A percentile compares a stretch with the other conserved stretches of the same genome.
phyloP scores from a whole-genome alignment of 23 tunicate genomes.

The Trididemnum clinides region DNA sequence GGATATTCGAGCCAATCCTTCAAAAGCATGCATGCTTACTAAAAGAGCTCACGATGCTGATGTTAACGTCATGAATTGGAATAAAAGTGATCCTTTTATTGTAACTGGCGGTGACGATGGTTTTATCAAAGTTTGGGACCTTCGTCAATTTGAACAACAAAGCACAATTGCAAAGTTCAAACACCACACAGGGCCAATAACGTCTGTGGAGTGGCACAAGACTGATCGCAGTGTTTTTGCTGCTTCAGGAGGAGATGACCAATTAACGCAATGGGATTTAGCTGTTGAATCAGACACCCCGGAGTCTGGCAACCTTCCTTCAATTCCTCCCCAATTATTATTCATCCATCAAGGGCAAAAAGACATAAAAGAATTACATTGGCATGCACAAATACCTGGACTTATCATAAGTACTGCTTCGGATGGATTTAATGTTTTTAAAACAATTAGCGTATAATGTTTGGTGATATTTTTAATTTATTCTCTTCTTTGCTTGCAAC shows the following conservation, averaged over 20 bases:
- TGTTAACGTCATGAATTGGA: slow-evolving; percentile 98
- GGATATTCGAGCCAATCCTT: slow-evolving; percentile 78
- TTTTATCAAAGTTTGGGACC: slow-evolving; percentile 89
- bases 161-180: slow-evolving; percentile 75
- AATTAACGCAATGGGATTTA: slow-evolving; percentile 92
- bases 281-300: slow-evolving; percentile 80
- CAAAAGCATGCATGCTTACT: slow-evolving; percentile 83
- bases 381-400: slow-evolving; percentile 93
- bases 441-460: slow-evolving; percentile 72
- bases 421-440: slow-evolving; percentile 93
- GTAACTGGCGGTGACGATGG: slow-evolving; percentile 97
- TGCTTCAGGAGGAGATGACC: slow-evolving; percentile 89
- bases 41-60: slow-evolving; percentile 83
- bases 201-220: slow-evolving; percentile 93
- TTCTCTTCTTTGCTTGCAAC: too few species aligned
- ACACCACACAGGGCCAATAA: slow-evolving; percentile 91
- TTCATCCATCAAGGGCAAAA: slow-evolving; percentile 95
- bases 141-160: slow-evolving; percentile 75
- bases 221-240: slow-evolving; percentile 91
- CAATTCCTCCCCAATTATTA: slow-evolving; percentile 86
- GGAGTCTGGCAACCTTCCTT: background rate
- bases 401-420: slow-evolving; percentile 79
- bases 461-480: too few species aligned
- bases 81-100: slow-evolving; percentile 83
- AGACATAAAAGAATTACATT: slow-evolving; percentile 88